Evolutionary conservation across 1,140 invertebrate species (phyloP).

Genomic region (Ceratoteleas bidentatus): DNA sequence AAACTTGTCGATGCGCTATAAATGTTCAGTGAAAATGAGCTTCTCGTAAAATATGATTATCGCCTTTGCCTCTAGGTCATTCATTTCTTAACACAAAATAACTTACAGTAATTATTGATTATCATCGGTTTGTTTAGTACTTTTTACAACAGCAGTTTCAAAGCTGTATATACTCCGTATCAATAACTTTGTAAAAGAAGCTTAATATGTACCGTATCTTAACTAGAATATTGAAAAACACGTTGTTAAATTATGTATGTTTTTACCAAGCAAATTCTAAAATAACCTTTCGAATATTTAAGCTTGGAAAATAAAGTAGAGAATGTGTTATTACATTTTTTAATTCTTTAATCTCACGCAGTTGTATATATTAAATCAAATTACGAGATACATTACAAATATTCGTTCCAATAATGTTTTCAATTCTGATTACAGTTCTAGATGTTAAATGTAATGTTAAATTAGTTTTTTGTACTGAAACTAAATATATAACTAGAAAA

Average conservation of each 20-base stretch:
- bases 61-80: constrained; percentile 29
- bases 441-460: no score
- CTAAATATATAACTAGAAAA: no score
- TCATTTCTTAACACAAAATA: constrained; percentile 42
- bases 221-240: constrained; percentile 3
- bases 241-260: background rate
- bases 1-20: constrained; percentile 34
- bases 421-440: no score
- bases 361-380: no score
- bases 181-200: constrained; percentile 11
- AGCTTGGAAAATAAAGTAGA: no score
- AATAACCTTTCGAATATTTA: no score
- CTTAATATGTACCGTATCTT: constrained; percentile 6
- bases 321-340: no score
- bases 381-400: no score
- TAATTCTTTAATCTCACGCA: no score
- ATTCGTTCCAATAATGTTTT: no score
- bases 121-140: constrained; percentile 4
- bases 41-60: constrained; percentile 47
- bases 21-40: constrained; percentile 32
- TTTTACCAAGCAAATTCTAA: no score
- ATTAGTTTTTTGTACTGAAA: no score
- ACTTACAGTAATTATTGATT: constrained; percentile 34
- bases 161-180: constrained; percentile 13
- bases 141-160: constrained; percentile 20